A percentile compares a stretch with the other conserved stretches of the same genome.
phyloP scores from a whole-genome alignment of 1,140 invertebrate genomes.

The Drosophila erecta region DNA sequence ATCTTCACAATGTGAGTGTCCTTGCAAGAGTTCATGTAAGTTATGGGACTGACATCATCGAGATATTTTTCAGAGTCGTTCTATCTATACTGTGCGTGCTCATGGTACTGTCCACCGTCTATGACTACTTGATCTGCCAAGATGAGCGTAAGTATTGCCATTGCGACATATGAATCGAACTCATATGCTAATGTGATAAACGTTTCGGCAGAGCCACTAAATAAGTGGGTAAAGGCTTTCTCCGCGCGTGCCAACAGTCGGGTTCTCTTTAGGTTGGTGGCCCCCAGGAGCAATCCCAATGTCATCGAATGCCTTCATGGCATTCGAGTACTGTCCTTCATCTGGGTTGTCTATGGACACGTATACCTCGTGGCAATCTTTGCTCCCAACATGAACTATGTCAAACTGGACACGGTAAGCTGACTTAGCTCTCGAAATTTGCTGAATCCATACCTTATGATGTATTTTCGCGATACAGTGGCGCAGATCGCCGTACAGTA shows the following conservation, averaged over 20 bases:
- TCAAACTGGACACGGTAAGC: slow-evolving; percentile 7
- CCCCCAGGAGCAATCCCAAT: slow-evolving; percentile 51
- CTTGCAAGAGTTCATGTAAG: no score
- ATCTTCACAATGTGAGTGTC: slow-evolving; percentile 62
- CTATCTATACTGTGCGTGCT: slow-evolving; percentile 35
- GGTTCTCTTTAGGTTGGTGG: slow-evolving; percentile 39
- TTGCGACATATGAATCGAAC: no score
- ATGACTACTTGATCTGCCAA: slow-evolving; percentile 39
- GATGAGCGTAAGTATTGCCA: slow-evolving; percentile 38
- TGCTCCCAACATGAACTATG: slow-evolving; percentile 63
- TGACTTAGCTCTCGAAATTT: accelerated
- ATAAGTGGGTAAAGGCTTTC: slow-evolving; percentile 40
- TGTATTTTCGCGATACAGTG: slow-evolving; percentile 21
- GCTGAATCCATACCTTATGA: not conserved
- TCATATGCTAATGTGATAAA: not conserved
- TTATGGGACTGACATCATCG: not conserved
- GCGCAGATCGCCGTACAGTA: slow-evolving; percentile 85
- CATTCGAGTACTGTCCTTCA: slow-evolving; percentile 87
- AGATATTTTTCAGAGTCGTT: slow-evolving; percentile 34
- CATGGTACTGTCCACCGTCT: slow-evolving; percentile 39
- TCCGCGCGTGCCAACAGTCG: slow-evolving; percentile 53
- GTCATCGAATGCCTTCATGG: slow-evolving; percentile 86
- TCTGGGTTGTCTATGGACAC: slow-evolving; percentile 89
- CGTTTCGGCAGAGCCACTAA: slow-evolving; percentile 22
- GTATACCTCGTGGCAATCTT: slow-evolving; percentile 66